Conservation (phyloP, 2,113 vertebrate genomes). For the Dicrurus megarhynchus region DNA sequence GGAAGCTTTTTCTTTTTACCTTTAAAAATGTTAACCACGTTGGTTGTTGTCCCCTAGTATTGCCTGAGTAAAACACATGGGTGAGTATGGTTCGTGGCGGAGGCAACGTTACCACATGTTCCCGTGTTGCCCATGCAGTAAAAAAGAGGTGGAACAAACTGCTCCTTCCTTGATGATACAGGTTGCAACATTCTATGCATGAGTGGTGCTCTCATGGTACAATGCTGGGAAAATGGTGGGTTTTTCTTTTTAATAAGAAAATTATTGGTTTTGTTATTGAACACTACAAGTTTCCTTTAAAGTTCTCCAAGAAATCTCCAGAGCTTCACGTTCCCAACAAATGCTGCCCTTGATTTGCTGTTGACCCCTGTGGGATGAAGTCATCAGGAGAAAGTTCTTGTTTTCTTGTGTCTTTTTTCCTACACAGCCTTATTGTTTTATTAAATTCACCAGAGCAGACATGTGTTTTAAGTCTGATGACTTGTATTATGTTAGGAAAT, state of each 20-base stretch:
- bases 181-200: background rate
- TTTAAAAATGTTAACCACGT: background rate
- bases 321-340: background rate
- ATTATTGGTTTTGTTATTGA: background rate
- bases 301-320: background rate
- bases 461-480: slow-evolving; percentile 33
- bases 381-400: slow-evolving; percentile 46
- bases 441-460: background rate
- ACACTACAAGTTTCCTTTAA: background rate
- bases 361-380: slow-evolving; percentile 19
- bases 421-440: background rate
- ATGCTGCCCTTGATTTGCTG: background rate
- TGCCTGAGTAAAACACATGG: background rate
- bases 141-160: background rate
- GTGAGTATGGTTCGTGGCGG: rapidly evolving
- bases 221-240: background rate
- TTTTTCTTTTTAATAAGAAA: background rate
- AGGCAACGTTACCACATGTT: rapidly evolving
- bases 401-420: slow-evolving; percentile 29
- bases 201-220: background rate
- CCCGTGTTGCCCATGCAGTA: rapidly evolving
- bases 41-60: background rate
- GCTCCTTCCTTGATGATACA: background rate
- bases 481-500: slow-evolving; percentile 9
- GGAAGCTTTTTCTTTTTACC: background rate